Percentiles rank a stretch among this genome's conserved stretches.
Evolutionary conservation across 2,113 vertebrate species (phyloP).

Genomic region (rabbit (Oryctolagus cuniculus)): DNA sequence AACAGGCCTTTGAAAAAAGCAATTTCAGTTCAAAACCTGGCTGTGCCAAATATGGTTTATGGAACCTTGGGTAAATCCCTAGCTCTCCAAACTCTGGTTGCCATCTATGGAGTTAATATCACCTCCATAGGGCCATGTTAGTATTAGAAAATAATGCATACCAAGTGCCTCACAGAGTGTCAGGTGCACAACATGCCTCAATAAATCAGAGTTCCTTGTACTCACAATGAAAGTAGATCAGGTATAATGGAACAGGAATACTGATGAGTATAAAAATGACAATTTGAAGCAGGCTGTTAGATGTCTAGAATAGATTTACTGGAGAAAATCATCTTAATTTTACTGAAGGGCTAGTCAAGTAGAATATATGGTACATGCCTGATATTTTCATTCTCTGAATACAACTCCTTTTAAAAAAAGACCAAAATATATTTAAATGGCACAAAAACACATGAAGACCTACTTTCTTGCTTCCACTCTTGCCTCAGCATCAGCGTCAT

Average conservation of each 20-base stretch:
- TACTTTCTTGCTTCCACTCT: constrained; percentile 98
- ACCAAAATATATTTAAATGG: neutral
- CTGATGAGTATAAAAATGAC: neutral
- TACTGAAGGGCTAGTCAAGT: constrained; percentile 2
- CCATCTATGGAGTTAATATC: neutral
- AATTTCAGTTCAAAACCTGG: constrained; percentile 23
- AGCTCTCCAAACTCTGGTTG: neutral
- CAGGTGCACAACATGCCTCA: neutral
- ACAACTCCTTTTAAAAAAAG: constrained; percentile 43
- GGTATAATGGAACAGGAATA: neutral
- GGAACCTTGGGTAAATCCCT: neutral
- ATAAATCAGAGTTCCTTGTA: neutral
- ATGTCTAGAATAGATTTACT: neutral
- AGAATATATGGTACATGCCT: neutral
- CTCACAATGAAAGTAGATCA: neutral
- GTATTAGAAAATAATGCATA: neutral
- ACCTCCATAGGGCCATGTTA: neutral
- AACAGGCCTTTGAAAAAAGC: constrained; percentile 41
- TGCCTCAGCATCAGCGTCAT: constrained; percentile 97
- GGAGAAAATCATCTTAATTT: constrained; percentile 32
- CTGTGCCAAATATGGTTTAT: neutral
- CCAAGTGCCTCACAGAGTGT: neutral
- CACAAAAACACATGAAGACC: constrained; percentile 80
- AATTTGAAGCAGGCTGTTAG: neutral
- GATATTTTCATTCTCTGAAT: constrained; percentile 38